Evolutionary conservation across 1,140 invertebrate genomes (phyloP).

Genomic region (Trachymyrmex cornetzi): DNA sequence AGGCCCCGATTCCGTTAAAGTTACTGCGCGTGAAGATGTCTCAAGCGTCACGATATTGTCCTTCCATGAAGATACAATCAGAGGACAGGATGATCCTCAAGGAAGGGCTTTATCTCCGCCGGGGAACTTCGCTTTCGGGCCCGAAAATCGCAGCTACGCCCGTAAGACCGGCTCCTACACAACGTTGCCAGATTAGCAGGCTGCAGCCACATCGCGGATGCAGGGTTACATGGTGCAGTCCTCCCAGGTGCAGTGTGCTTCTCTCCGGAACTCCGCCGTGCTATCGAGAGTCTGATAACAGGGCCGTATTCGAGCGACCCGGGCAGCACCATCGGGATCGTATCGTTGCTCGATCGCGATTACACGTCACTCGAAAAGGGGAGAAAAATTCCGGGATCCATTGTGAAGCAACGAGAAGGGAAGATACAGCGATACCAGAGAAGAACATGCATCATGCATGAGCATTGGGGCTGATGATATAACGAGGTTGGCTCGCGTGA

Average conservation of each 20-base stretch:
- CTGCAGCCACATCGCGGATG: constrained; percentile 34
- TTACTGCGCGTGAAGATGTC: neutral
- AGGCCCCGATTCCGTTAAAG: neutral
- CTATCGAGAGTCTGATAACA: constrained; percentile 64
- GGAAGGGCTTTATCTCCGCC: neutral
- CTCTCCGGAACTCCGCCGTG: constrained; percentile 18
- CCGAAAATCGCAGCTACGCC: constrained; percentile 14
- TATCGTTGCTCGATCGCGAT: constrained; percentile 28
- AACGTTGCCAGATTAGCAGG: constrained; percentile 84
- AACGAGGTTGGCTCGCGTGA: constrained; percentile 40
- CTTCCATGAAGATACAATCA: neutral
- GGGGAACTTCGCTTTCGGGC: neutral
- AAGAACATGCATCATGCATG: neutral
- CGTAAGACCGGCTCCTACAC: constrained; percentile 68
- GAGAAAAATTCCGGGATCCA: neutral
- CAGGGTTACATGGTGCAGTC: constrained; percentile 53
- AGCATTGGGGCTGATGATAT: constrained; percentile 11
- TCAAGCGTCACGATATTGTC: neutral
- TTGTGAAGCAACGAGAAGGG: neutral
- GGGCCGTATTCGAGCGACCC: constrained; percentile 28
- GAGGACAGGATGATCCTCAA: neutral
- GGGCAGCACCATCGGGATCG: neutral
- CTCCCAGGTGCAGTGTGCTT: constrained; percentile 53
- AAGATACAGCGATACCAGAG: constrained; percentile 21
- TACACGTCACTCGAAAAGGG: neutral